Evolutionary conservation across 2,888 invertebrate genomes (phyloP).

Genomic region (Eretmocerus hayati): DNA sequence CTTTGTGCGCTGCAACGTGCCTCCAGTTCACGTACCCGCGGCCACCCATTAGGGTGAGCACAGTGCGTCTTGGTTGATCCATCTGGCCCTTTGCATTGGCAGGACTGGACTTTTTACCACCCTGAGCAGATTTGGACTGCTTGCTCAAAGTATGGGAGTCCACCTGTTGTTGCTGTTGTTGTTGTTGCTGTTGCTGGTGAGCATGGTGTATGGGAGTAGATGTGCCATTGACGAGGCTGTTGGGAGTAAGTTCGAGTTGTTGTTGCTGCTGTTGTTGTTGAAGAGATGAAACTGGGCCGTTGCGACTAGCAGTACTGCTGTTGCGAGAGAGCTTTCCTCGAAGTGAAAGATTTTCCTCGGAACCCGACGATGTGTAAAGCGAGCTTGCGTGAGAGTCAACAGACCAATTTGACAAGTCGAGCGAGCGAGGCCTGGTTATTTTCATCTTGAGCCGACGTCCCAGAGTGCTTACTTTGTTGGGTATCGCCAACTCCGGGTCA

Average conservation of each 20-base stretch:
- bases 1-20: constrained; percentile 56
- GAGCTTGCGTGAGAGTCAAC: constrained; percentile 79
- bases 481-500: constrained; percentile 78
- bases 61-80: constrained; percentile 60
- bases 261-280: constrained; percentile 28
- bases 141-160: constrained; percentile 10
- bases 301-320: constrained; percentile 68
- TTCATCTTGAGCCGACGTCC: constrained; percentile 76
- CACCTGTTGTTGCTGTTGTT: too few species aligned
- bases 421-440: constrained; percentile 70
- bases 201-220: constrained; percentile 13
- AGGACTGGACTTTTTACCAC: constrained; percentile 4
- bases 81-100: constrained; percentile 38
- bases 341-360: constrained; percentile 74
- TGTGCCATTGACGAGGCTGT: constrained; percentile 28
- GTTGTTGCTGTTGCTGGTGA: too few species aligned
- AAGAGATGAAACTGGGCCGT: too few species aligned
- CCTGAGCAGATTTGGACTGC: constrained; percentile 4
- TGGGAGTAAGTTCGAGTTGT: constrained; percentile 36
- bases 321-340: constrained; percentile 64
- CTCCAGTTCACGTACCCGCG: constrained; percentile 83
- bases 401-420: constrained; percentile 82
- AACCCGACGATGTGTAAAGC: constrained; percentile 76
- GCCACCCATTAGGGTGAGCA: constrained; percentile 81
- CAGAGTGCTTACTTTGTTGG: constrained; percentile 73